A percentile compares a stretch with the other conserved stretches of the same genome.
These are phyloP conservation scores for Automeris io DNA, from an alignment of 2,888 invertebrate genomes.

Conservation along the genomic window DNA sequence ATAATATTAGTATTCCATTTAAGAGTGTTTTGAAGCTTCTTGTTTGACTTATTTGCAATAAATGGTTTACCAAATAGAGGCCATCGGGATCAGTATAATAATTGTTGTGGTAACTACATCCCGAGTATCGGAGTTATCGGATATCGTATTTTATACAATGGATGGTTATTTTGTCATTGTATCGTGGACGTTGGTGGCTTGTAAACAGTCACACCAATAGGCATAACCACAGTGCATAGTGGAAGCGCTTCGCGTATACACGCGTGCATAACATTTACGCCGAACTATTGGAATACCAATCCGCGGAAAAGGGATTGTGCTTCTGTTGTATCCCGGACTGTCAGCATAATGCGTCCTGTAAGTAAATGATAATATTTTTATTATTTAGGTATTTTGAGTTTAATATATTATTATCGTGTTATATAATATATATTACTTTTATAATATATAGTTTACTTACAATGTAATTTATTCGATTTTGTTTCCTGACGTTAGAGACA, in stretches of 20 bases:
- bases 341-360: constrained; percentile 60
- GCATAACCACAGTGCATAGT: constrained; percentile 41
- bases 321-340: constrained; percentile 27
- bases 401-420: too few relatives aligned
- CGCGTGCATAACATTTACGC: constrained; percentile 26
- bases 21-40: too few relatives aligned
- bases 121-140: constrained; percentile 14
- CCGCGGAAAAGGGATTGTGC: constrained; percentile 25
- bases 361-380: constrained; percentile 28
- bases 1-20: too few relatives aligned
- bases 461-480: too few relatives aligned
- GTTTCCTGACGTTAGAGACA: too few relatives aligned
- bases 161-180: constrained; percentile 32
- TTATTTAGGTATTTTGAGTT: background rate
- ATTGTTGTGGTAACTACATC: constrained; percentile 15
- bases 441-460: too few relatives aligned
- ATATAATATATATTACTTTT: too few relatives aligned
- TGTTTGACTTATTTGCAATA: too few relatives aligned
- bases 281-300: constrained; percentile 16
- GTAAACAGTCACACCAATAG: constrained; percentile 28
- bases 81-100: constrained; percentile 4
- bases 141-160: constrained; percentile 36
- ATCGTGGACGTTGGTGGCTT: constrained; percentile 18
- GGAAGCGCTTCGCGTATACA: constrained; percentile 36
- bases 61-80: too few relatives aligned